Percentiles rank a stretch among this genome's conserved stretches.
phyloP scores from a whole-genome alignment of 2,113 vertebrate species.

The Myocastor coypus region DNA sequence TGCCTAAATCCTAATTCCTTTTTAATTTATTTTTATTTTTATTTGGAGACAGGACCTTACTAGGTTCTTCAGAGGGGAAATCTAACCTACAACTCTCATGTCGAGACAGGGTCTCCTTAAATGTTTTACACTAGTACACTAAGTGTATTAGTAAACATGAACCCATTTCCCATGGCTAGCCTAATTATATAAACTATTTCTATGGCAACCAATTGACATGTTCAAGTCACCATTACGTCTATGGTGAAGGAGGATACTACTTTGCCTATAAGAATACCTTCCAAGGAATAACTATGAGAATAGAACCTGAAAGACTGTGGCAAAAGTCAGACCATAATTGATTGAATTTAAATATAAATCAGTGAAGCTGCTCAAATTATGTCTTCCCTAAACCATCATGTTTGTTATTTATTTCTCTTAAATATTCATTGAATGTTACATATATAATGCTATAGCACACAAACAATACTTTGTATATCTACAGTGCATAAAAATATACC shows the following conservation, averaged over 20 bases:
- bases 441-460: neutral
- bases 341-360: neutral
- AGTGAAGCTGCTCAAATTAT: neutral
- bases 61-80: neutral
- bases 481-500: neutral
- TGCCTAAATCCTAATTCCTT: neutral
- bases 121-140: neutral
- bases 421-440: neutral
- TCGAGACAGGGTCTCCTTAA: neutral
- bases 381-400: neutral
- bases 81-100: neutral
- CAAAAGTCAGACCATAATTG: neutral
- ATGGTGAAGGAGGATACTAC: neutral
- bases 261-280: neutral
- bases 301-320: neutral
- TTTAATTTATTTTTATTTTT: neutral
- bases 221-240: neutral
- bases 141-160: neutral
- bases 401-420: neutral
- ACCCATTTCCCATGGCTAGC: neutral
- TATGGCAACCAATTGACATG: neutral
- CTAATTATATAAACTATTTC: neutral
- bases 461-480: neutral
- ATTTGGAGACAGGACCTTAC: neutral
- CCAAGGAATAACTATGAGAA: neutral